These are phyloP conservation scores for Chrysopilus asiliformis DNA, from an alignment of 2,888 invertebrate genomes.

Conservation along the genomic window DNA sequence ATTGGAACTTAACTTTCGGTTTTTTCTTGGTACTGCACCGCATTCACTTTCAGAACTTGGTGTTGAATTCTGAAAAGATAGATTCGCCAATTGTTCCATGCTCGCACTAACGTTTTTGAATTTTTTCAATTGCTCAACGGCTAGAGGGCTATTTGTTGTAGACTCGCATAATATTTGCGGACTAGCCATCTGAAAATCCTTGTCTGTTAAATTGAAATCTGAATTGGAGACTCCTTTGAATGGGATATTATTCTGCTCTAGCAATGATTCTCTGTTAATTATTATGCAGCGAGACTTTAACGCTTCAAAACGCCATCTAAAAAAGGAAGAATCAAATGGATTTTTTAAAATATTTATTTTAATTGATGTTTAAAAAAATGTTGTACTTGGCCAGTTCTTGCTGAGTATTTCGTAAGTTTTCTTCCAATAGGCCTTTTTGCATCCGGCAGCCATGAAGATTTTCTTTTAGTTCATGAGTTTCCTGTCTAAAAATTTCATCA, in stretches of 20 bases:
- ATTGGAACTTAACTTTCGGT: no score
- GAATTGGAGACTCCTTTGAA: no score
- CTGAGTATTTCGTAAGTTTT: constrained; percentile 26
- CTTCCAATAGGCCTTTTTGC: constrained; percentile 29
- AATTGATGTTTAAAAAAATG: neutral
- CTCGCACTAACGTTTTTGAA: no score
- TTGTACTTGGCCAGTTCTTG: constrained; percentile 31
- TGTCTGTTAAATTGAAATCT: no score
- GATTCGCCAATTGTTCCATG: no score
- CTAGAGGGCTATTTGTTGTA: no score
- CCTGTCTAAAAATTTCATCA: constrained; percentile 31
- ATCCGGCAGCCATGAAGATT: constrained; percentile 28
- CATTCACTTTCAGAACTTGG: no score
- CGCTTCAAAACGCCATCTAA: constrained; percentile 34
- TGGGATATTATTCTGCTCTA: constrained; percentile 26
- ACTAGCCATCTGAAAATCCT: no score
- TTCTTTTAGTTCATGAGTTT: constrained; percentile 30
- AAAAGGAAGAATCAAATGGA: constrained; percentile 8
- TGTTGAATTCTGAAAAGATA: no score
- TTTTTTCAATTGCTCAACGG: no score
- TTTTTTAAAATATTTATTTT: neutral
- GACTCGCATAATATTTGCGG: no score
- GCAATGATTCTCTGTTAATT: constrained; percentile 29
- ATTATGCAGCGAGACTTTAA: constrained; percentile 30
- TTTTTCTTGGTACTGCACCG: no score